Percentiles rank a stretch among this genome's conserved stretches.
These are phyloP conservation scores for Globodera rostochiensis DNA, from an alignment of 1,140 invertebrate species.

Conservation along the genomic window DNA sequence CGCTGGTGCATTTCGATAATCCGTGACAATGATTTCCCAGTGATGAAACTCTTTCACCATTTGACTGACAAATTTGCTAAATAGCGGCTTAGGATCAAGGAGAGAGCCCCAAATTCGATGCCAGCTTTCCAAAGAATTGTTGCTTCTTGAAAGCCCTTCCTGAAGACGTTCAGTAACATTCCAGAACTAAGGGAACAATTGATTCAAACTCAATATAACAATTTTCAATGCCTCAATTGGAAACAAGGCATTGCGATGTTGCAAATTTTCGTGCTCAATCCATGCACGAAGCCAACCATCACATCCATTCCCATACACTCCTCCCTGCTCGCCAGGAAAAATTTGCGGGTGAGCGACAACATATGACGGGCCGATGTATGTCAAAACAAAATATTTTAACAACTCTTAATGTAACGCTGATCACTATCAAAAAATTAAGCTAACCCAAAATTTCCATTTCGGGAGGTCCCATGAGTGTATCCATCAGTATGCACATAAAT, in stretches of 20 bases:
- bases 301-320: not conserved
- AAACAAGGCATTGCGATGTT: conserved; percentile 8
- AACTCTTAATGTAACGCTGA: not conserved
- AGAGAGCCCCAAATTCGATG: conserved; percentile 7
- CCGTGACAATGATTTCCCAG: not conserved
- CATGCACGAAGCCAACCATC: conserved; percentile 13
- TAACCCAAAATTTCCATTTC: conserved; percentile 2
- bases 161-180: conserved; percentile 2
- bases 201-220: not conserved
- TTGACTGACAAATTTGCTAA: conserved; percentile 11
- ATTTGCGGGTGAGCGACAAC: conserved; percentile 4
- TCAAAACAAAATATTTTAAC: conserved; percentile 10
- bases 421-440: not conserved
- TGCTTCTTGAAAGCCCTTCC: not conserved
- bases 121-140: conserved; percentile 13
- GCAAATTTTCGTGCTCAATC: conserved; percentile 19
- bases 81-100: not conserved
- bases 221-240: conserved; percentile 6
- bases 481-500: conserved; percentile 22
- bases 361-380: conserved; percentile 9
- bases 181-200: conserved; percentile 10
- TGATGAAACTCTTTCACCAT: conserved; percentile 4
- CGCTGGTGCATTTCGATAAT: not conserved
- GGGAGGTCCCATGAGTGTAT: not conserved
- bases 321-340: not conserved